Conservation (phyloP, 2,888 invertebrate genomes). For the Smittia sp. region DNA sequence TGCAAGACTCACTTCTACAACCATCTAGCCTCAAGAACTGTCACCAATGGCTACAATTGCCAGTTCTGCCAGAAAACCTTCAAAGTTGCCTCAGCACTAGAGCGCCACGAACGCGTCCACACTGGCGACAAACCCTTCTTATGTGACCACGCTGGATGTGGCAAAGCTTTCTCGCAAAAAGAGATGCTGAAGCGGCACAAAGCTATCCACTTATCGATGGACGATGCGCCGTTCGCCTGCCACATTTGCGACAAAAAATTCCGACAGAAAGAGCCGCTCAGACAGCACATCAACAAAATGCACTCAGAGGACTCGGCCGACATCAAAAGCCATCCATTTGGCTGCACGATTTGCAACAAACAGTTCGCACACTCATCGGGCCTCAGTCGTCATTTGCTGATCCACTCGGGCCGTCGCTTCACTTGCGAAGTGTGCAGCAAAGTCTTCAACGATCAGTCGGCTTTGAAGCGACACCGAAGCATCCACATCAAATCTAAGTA, state of each 20-base stretch:
- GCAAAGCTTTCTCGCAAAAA: conserved; percentile 65
- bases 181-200: conserved; percentile 65
- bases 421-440: conserved; percentile 65
- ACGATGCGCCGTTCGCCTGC: conserved; percentile 66
- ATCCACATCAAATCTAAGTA: not conserved
- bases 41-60: conserved; percentile 54
- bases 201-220: conserved; percentile 56
- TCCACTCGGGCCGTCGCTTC: conserved; percentile 64
- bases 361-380: conserved; percentile 59
- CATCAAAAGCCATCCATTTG: not conserved
- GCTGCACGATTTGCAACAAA: conserved; percentile 4
- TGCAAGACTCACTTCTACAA: conserved; percentile 37
- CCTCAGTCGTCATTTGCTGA: conserved; percentile 64
- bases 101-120: conserved; percentile 68
- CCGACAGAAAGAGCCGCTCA: conserved; percentile 68
- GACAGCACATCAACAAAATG: conserved; percentile 59
- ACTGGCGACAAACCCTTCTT: conserved; percentile 57
- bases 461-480: conserved; percentile 12
- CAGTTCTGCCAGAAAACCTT: conserved; percentile 65
- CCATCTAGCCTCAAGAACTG: conserved; percentile 54
- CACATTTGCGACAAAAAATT: conserved; percentile 65
- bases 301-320: conserved; percentile 49
- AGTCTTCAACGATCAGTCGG: conserved; percentile 55
- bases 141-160: conserved; percentile 49
- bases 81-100: conserved; percentile 64